Conservation (phyloP, 92 coral and sea anemone genomes). For the Metridium senile region DNA sequence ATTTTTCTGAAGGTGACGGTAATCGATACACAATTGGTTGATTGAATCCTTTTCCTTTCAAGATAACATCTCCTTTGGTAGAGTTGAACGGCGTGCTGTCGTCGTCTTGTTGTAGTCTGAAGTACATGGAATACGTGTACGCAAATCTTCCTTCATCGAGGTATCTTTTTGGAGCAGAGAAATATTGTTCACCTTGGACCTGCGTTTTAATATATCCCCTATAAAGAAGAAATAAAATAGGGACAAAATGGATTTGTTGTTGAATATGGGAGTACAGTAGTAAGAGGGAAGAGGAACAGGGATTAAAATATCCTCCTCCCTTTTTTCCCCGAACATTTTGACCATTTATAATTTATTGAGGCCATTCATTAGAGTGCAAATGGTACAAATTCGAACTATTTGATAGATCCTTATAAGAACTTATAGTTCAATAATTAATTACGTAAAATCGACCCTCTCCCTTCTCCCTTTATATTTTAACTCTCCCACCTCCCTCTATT, state of each 20-base stretch:
- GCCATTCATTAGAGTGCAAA: too few relatives aligned
- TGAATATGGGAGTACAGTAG: too few relatives aligned
- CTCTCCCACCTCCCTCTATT: too few relatives aligned
- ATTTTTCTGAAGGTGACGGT: constrained; percentile 42
- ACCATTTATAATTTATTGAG: too few relatives aligned
- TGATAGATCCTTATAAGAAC: too few relatives aligned
- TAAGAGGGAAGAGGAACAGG: too few relatives aligned
- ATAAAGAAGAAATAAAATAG: constrained; percentile 4
- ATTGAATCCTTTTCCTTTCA: constrained; percentile 71
- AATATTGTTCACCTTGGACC: constrained; percentile 56
- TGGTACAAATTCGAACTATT: too few relatives aligned
- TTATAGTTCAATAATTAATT: too few relatives aligned
- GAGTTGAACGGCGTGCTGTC: constrained; percentile 45
- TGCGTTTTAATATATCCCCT: constrained; percentile 58
- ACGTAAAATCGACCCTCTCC: too few relatives aligned
- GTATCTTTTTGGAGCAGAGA: constrained; percentile 73
- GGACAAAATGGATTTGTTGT: background rate
- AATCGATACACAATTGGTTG: constrained; percentile 70
- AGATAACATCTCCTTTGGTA: constrained; percentile 80
- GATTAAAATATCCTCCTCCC: too few relatives aligned
- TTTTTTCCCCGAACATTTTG: too few relatives aligned
- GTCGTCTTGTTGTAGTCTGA: constrained; percentile 59
- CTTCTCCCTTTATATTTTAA: too few relatives aligned
- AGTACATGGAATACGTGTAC: constrained; percentile 72
- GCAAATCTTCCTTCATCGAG: constrained; percentile 76